Conservation (phyloP, 2,113 vertebrate species). For the Peucedramus taeniatus region DNA sequence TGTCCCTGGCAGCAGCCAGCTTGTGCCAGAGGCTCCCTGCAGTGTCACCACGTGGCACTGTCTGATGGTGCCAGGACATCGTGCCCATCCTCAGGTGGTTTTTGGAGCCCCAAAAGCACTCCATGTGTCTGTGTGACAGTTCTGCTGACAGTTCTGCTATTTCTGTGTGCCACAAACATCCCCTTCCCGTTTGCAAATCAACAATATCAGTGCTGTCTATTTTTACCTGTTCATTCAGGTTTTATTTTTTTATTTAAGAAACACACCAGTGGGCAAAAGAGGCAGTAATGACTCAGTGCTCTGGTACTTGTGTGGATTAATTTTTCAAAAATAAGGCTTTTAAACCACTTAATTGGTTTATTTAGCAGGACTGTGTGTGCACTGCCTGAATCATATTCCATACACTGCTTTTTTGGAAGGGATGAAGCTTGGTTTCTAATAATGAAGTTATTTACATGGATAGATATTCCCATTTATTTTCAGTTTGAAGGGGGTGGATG, state of each 20-base stretch:
- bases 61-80: accelerated
- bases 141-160: not conserved
- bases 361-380: not conserved
- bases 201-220: not conserved
- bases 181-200: not conserved
- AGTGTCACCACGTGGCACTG: not conserved
- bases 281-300: not conserved
- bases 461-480: not conserved
- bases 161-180: not conserved
- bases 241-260: not conserved
- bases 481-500: not conserved
- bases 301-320: not conserved
- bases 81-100: not conserved
- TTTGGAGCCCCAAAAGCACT: not conserved
- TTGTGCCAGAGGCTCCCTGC: accelerated
- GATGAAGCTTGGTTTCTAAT: not conserved
- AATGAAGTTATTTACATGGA: not conserved
- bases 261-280: not conserved
- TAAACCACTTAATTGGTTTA: not conserved
- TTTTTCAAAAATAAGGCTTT: not conserved
- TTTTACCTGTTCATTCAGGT: not conserved
- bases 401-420: not conserved
- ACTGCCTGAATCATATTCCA: not conserved
- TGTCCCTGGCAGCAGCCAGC: not conserved
- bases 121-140: not conserved